These are phyloP conservation scores for Anarrhichthys ocellatus DNA, from an alignment of 2,113 vertebrate genomes.

Conservation along the genomic window DNA sequence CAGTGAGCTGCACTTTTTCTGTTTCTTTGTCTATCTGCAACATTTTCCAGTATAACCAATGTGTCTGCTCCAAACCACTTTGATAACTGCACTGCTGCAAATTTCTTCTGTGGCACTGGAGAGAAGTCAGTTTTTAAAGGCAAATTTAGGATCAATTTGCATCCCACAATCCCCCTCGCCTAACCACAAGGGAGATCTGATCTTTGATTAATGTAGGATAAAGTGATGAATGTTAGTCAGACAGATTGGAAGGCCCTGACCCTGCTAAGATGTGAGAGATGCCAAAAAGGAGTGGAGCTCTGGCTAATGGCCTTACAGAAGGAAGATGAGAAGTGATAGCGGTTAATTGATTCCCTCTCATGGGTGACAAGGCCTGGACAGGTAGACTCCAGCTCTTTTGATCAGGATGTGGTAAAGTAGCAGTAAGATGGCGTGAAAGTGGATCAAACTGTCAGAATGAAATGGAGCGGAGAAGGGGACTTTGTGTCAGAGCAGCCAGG, in stretches of 20 bases:
- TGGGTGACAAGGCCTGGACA: slow-evolving; percentile 55
- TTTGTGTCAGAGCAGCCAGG: slow-evolving; percentile 47
- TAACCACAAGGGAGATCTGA: slow-evolving; percentile 9
- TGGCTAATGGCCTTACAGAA: slow-evolving; percentile 41
- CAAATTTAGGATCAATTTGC: slow-evolving; percentile 20
- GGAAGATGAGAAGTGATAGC: slow-evolving; percentile 58
- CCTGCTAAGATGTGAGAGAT: slow-evolving; percentile 10
- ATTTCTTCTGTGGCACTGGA: slow-evolving; percentile 13
- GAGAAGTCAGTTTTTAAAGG: slow-evolving; percentile 32
- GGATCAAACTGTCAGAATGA: slow-evolving; percentile 60
- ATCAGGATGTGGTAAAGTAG: slow-evolving; percentile 55
- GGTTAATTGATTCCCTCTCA: slow-evolving; percentile 70
- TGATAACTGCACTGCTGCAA: slow-evolving; percentile 15
- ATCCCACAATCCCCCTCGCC: slow-evolving; percentile 18
- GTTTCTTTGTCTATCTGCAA: neutral
- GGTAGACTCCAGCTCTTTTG: slow-evolving; percentile 64
- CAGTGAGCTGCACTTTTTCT: slow-evolving; percentile 29
- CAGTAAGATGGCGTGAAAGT: slow-evolving; percentile 59
- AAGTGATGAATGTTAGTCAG: slow-evolving; percentile 30
- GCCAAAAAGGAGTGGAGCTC: slow-evolving; percentile 28
- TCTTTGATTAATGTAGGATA: slow-evolving; percentile 45
- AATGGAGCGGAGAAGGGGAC: slow-evolving; percentile 58
- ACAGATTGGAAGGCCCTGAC: slow-evolving; percentile 31
- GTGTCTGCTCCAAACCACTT: slow-evolving; percentile 43
- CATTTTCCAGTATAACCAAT: slow-evolving; percentile 28